Base-by-base conservation (phyloP, 2,888 invertebrate genomes). In the Megastigmus dorsalis region DNA sequence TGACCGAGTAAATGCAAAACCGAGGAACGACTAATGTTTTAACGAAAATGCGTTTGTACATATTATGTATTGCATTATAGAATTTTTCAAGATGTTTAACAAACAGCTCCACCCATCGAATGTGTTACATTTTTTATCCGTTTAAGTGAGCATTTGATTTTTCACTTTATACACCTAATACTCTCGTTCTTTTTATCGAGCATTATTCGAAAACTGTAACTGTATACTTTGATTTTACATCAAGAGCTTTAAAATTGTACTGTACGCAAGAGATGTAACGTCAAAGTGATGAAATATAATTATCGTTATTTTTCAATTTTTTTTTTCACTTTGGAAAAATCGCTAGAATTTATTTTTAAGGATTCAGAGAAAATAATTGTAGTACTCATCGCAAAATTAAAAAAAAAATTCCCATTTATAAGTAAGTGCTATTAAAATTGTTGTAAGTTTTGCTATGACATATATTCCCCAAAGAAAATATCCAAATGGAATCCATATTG, bases 21-120 rank as follows among this genome's bases (percentile, higher is more conserved):
- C n/a, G n/a, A n/a, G n/a, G n/a, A n/a, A n/a, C 54, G 38, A 60
- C 26, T 65, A 43, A 68, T 74, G 20, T 52, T 67, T 67, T 36
- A 48, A 33, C 7, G 10, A 23, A 23, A 60, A 52, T 23, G 41
- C 45, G 23, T n/a, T n/a, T 73, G 52, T 67, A 48, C 30, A 73
- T 66, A 66, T 55, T 38, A 62, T 38, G 48, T 50, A 50, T 57
- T 48, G 30, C 6, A 33, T 60, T 66, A n/a, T n/a, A 63, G 54
- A 36, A 3, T 41, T 41, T 66, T 36, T 45, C 20, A 23, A 30
- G 33, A 60, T 13, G 23, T n/a, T n/a, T n/a, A 15, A 4, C 18
- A 66, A 60, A n/a, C 36, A 52, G 59, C 10, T 60, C 5, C 18
- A 26, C 23, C n/a, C 23, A 60, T 43, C n/a, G 15, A 26, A 26